A percentile compares a stretch with the other conserved stretches of the same genome.
phyloP scores from a whole-genome alignment of 2,888 invertebrate genomes.

The Incurvaria masculella region DNA sequence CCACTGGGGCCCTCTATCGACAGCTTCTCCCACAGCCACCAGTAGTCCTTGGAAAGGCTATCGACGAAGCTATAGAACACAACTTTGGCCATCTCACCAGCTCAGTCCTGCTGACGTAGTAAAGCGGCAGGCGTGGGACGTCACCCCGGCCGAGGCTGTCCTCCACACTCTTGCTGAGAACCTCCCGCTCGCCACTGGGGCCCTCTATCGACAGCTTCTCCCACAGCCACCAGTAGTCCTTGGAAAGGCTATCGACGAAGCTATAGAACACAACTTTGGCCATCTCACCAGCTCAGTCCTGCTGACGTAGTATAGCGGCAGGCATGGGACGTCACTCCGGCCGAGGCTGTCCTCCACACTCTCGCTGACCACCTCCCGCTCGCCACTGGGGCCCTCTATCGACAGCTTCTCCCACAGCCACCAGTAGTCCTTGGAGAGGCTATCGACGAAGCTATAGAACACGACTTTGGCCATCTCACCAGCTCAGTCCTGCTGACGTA shows the following conservation, averaged over 20 bases:
- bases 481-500: too few relatives aligned
- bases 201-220: conserved; percentile 39
- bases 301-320: too few relatives aligned
- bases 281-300: too few relatives aligned
- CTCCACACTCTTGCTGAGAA: conserved; percentile 41
- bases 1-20: conserved; percentile 27
- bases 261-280: conserved; percentile 44
- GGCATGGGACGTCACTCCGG: too few relatives aligned
- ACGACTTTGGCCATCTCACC: too few relatives aligned
- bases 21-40: conserved; percentile 55
- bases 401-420: too few relatives aligned
- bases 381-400: too few relatives aligned
- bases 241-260: conserved; percentile 52
- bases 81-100: too few relatives aligned
- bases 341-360: too few relatives aligned
- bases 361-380: too few relatives aligned
- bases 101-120: conserved; percentile 53
- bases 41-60: conserved; percentile 51
- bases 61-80: conserved; percentile 55
- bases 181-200: conserved; percentile 22
- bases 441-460: too few relatives aligned
- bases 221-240: conserved; percentile 58
- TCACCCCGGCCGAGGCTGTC: conserved; percentile 54
- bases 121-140: conserved; percentile 54
- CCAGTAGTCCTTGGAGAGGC: too few relatives aligned